Evolutionary conservation across 1,140 invertebrate genomes (phyloP).

Genomic region (Drosophila bocqueti): DNA sequence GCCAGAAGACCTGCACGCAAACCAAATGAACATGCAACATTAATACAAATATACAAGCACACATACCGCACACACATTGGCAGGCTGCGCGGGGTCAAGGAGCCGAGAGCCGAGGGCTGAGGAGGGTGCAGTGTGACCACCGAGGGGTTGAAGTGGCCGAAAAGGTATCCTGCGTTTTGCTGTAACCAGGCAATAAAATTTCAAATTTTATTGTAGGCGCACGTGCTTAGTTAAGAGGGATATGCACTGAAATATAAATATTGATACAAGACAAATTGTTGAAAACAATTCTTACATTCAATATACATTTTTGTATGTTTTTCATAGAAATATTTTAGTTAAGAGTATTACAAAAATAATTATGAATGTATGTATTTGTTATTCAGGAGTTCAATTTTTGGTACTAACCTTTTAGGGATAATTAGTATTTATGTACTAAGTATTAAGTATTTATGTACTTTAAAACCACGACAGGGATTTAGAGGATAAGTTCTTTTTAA

Average conservation of each 20-base stretch:
- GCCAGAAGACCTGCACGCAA: conserved; percentile 62
- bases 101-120: neutral
- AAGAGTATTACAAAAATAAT: neutral
- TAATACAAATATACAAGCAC: conserved; percentile 36
- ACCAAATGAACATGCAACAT: conserved; percentile 76
- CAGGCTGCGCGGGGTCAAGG: conserved; percentile 2
- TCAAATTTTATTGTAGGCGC: conserved; percentile 68
- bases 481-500: no score
- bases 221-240: conserved; percentile 39
- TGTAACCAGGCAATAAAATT: conserved; percentile 60
- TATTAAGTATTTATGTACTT: no score
- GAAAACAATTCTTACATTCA: no score
- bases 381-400: no score
- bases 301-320: neutral
- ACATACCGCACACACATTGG: conserved; percentile 6
- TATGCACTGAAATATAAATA: conserved; percentile 5
- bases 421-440: no score
- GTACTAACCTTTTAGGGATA: no score
- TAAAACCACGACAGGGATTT: no score
- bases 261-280: neutral
- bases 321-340: neutral
- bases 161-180: conserved; percentile 37
- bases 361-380: no score
- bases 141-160: conserved; percentile 42
- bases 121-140: neutral